These are phyloP conservation scores for Caiman crocodilus DNA, from an alignment of 2,797 vertebrate species.

Conservation along the genomic window DNA sequence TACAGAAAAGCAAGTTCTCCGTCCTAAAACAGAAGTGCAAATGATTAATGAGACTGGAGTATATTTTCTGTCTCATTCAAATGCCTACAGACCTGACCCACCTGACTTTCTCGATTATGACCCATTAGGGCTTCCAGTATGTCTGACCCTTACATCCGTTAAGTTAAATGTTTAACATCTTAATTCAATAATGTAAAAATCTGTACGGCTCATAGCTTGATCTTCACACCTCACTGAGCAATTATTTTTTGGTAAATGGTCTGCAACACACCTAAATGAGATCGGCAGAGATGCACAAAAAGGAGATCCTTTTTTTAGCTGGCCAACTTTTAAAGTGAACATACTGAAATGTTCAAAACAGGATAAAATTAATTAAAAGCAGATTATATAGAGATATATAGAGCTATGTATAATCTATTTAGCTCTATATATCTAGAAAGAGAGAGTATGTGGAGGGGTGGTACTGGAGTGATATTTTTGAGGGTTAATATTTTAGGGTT, in stretches of 20 bases:
- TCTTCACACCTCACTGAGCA: slow-evolving; percentile 61
- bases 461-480: too few species aligned
- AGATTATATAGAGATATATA: neutral
- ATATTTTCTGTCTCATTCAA: slow-evolving; percentile 16
- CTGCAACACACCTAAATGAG: slow-evolving; percentile 66
- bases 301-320: neutral
- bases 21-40: neutral
- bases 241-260: slow-evolving; percentile 26
- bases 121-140: slow-evolving; percentile 13
- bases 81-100: slow-evolving; percentile 27
- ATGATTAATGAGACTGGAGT: neutral
- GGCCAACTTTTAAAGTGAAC: neutral
- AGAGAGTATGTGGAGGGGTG: too few species aligned
- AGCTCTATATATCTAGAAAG: too few species aligned
- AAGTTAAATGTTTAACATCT: slow-evolving; percentile 47
- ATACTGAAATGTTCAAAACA: neutral
- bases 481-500: too few species aligned
- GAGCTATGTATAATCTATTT: neutral
- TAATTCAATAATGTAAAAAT: slow-evolving; percentile 61
- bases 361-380: neutral
- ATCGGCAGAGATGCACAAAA: slow-evolving; percentile 22
- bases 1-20: neutral
- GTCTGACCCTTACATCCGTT: slow-evolving; percentile 10
- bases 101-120: slow-evolving; percentile 17
- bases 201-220: slow-evolving; percentile 42